A percentile compares a stretch with the other conserved stretches of the same genome.
Evolutionary conservation across 2,888 invertebrate species (phyloP).

Genomic region (Tillus elongatus): DNA sequence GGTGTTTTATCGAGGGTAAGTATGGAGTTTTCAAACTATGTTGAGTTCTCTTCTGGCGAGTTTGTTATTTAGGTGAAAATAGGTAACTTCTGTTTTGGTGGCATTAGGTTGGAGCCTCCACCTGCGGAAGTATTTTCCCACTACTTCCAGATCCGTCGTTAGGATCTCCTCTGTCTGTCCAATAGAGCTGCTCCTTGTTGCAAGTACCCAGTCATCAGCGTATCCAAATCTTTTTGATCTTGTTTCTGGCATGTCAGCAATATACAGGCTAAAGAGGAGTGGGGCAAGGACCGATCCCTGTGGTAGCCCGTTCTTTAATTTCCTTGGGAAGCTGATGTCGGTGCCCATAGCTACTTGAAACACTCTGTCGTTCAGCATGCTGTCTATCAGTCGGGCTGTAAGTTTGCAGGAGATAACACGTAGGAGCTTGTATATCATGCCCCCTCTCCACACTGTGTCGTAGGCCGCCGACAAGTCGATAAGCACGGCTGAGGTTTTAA

Average conservation of each 20-base stretch:
- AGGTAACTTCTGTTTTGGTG: no score
- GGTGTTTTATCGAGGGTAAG: conserved; percentile 15
- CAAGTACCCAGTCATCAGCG: conserved; percentile 14
- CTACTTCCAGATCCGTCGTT: no score
- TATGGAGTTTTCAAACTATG: conserved; percentile 10
- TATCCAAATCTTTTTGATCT: conserved; percentile 17
- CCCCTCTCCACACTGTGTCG: conserved; percentile 4
- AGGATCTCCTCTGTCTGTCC: conserved; percentile 11
- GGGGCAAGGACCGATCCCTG: no score
- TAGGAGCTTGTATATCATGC: conserved; percentile 1
- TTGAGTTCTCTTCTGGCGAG: no score
- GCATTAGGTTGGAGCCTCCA: no score
- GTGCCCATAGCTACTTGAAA: background rate
- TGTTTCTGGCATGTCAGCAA: no score
- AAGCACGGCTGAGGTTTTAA: conserved; percentile 11
- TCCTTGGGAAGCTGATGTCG: conserved; percentile 6
- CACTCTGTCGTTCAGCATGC: background rate
- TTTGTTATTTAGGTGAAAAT: no score
- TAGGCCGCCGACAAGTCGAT: conserved; percentile 12
- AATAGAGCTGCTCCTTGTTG: conserved; percentile 10
- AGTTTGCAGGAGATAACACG: conserved; percentile 1
- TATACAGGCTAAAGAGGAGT: no score
- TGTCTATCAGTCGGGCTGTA: conserved; percentile 3
- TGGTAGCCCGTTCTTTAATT: no score
- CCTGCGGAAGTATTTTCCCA: no score